Evolutionary conservation across 2,888 invertebrate genomes (phyloP), one percentile per base, ranked within the genome.

Genomic region (Miltochrista miniata): DNA sequence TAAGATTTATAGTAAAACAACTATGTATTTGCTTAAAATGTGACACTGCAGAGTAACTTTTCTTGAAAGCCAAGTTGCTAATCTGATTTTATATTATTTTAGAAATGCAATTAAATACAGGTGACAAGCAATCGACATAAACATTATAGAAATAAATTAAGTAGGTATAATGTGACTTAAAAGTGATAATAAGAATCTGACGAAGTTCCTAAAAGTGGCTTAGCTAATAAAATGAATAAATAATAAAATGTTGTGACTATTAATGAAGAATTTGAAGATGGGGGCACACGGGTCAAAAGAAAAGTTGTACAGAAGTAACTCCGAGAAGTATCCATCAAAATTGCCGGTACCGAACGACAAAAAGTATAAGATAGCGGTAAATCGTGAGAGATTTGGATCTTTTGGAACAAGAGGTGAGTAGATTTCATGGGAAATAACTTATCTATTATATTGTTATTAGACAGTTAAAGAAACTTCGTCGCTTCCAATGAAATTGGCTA

Each of bases 261-360:
- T 80, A 57, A 84, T 85, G 85, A 86, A 79, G 79, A 75, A 77
- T 65, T 68, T 76, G 76, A 93, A 88, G 81, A 95, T 95, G 95
- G 95, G 95, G 71, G 95, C 95, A 64, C 95, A 95, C 88, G 94
- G 95, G 74, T 95, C 95, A 54, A 95, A 95, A 91, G 95, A 95
- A 85, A 95, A 95, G 86, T 90, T 95, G 61, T 92, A 93, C 72
- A 92, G 95, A 74, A 93, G 94, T 64, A 92, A 93, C 70, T 95
- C 95, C 37, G 95, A 94, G 81, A 92, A 91, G 62, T 90, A 88
- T 82, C 91, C 90, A 73, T 87, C 93, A 61, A 93, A 93, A 76
- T 80, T 93, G 56, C 92, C 92, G 41, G 90, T 91, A 61, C 92
- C 93, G 43, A 93, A 86, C 65, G 92, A 92, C 58, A 93, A 93